A percentile compares a stretch with the other conserved stretches of the same genome.
Evolutionary conservation across 1,140 invertebrate genomes (phyloP).

Genomic region (Steinernema feltiae): DNA sequence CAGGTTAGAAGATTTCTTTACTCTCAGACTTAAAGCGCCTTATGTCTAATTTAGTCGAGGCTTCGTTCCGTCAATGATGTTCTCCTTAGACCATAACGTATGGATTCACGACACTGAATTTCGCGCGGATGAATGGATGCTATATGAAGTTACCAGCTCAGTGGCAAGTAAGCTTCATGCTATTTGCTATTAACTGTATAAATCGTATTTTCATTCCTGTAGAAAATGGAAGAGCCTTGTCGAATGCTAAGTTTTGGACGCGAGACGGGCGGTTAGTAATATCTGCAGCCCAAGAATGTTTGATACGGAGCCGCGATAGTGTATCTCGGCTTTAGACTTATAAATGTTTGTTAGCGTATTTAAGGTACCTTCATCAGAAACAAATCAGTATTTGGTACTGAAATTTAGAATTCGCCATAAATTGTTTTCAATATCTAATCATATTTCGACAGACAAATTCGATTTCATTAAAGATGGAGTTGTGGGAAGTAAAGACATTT

Average conservation of each 20-base stretch:
- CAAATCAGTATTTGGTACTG: no score
- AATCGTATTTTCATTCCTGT: background rate
- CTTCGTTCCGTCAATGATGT: constrained; percentile 7
- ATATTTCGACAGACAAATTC: no score
- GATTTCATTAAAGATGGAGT: no score
- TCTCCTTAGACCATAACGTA: background rate
- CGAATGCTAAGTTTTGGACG: background rate
- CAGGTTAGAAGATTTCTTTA: background rate
- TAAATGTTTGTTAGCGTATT: no score
- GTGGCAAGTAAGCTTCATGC: background rate
- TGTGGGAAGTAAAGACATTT: no score
- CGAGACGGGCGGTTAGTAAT: background rate
- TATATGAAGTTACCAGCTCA: background rate
- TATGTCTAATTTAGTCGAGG: background rate
- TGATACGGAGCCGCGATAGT: background rate
- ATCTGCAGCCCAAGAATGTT: background rate
- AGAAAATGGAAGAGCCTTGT: background rate
- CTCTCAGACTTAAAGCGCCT: background rate
- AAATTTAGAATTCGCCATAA: no score
- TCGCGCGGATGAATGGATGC: background rate
- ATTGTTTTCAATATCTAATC: no score
- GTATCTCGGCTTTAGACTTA: background rate
- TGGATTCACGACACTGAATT: constrained; percentile 3
- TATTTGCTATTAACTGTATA: background rate
- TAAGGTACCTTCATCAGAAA: no score